phyloP scores from a whole-genome alignment of 2,888 invertebrate species.

The Anthrax anthrax region DNA sequence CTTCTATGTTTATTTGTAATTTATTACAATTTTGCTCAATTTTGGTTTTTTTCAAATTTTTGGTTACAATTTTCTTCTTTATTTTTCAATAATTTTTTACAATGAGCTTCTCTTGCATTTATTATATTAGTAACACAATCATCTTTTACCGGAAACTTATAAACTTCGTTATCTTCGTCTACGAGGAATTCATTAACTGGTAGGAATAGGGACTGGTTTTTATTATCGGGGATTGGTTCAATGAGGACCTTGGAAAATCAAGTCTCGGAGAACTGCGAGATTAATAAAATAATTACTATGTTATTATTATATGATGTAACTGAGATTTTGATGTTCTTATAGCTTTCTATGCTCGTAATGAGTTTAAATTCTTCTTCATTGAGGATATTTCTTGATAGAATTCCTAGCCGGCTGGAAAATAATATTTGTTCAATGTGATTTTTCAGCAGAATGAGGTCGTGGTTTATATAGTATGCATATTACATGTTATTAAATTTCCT shows the following conservation, averaged over 20 bases:
- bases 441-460: constrained; percentile 1
- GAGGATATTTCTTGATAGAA: constrained; percentile 4
- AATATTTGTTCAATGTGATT: constrained; percentile 5
- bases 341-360: constrained; percentile 4
- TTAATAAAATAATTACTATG: constrained; percentile 5
- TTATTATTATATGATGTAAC: constrained; percentile 4
- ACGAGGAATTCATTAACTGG: background rate
- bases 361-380: constrained; percentile 2
- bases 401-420: constrained; percentile 7
- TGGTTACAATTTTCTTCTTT: background rate
- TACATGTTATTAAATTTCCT: constrained; percentile 1
- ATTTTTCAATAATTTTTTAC: background rate
- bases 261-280: constrained; percentile 2
- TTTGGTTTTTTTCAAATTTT: background rate
- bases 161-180: background rate
- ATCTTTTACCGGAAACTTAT: background rate
- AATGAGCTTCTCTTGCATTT: background rate
- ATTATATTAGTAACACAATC: background rate
- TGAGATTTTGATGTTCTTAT: constrained; percentile 4
- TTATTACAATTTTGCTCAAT: background rate
- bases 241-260: background rate
- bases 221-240: background rate
- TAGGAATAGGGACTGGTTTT: background rate
- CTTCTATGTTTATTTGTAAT: background rate
- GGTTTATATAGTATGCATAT: background rate